Evolutionary conservation across 2,797 vertebrate species (phyloP).

Genomic region (Acanthornis magna): DNA sequence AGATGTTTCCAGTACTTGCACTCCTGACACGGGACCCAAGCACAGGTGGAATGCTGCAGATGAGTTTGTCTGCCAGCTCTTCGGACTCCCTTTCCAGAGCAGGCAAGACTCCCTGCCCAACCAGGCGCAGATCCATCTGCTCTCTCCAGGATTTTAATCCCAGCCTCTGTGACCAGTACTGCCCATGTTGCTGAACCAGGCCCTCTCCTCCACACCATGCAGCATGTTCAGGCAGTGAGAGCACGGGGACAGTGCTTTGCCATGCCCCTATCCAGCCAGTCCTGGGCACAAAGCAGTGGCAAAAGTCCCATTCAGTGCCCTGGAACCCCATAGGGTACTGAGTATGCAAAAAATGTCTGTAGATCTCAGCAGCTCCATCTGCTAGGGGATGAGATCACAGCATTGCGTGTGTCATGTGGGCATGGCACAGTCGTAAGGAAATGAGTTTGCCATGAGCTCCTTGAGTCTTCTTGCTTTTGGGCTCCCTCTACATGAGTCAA

Average conservation of each 20-base stretch:
- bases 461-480: rapidly evolving
- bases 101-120: not conserved
- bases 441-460: rapidly evolving
- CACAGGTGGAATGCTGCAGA: not conserved
- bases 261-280: not conserved
- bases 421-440: not conserved
- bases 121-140: not conserved
- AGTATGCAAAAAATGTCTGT: not conserved
- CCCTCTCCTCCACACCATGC: not conserved
- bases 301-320: not conserved
- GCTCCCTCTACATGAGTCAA: not conserved
- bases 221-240: not conserved
- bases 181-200: not conserved
- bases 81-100: not conserved
- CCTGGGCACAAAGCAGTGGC: not conserved
- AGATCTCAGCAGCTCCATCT: not conserved
- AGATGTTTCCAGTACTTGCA: not conserved
- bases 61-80: not conserved
- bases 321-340: not conserved
- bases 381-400: not conserved
- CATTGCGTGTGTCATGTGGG: too few species aligned
- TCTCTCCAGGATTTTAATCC: not conserved
- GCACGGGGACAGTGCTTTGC: not conserved
- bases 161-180: not conserved
- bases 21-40: not conserved